Evolutionary conservation across 2,113 vertebrate species (phyloP).

Genomic region (Balaeniceps rex): DNA sequence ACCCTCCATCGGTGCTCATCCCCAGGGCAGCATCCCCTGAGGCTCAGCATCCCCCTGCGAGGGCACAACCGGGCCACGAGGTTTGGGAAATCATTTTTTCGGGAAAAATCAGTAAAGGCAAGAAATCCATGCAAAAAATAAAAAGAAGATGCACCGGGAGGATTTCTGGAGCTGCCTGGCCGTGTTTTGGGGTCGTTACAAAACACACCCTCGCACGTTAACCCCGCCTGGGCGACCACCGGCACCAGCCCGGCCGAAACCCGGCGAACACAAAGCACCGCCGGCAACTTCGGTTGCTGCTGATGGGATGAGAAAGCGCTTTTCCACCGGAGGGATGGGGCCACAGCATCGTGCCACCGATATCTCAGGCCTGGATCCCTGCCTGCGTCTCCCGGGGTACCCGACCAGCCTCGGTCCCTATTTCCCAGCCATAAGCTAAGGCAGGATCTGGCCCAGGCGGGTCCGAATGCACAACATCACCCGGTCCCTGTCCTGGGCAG

Average conservation of each 20-base stretch:
- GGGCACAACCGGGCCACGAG: neutral
- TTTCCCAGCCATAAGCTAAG: neutral
- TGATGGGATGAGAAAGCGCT: neutral
- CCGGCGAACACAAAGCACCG: neutral
- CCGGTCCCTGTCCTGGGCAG: neutral
- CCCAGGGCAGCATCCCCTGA: fast-evolving
- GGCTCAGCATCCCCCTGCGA: neutral
- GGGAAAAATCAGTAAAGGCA: neutral
- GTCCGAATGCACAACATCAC: fast-evolving
- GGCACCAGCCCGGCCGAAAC: neutral
- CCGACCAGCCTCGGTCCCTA: neutral
- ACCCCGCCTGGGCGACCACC: fast-evolving
- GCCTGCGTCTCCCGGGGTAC: neutral
- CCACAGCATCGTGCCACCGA: neutral
- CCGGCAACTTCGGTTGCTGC: neutral
- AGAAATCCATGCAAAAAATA: neutral
- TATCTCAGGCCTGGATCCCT: neutral
- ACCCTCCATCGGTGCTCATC: neutral
- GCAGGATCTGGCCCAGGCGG: neutral
- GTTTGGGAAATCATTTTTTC: neutral
- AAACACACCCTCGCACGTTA: fast-evolving
- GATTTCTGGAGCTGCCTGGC: neutral
- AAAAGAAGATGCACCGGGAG: fast-evolving
- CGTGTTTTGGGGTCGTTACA: neutral
- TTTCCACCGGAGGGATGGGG: neutral